Evolutionary conservation across 2,888 invertebrate species (phyloP).

Genomic region (Orchesellides sinensis): DNA sequence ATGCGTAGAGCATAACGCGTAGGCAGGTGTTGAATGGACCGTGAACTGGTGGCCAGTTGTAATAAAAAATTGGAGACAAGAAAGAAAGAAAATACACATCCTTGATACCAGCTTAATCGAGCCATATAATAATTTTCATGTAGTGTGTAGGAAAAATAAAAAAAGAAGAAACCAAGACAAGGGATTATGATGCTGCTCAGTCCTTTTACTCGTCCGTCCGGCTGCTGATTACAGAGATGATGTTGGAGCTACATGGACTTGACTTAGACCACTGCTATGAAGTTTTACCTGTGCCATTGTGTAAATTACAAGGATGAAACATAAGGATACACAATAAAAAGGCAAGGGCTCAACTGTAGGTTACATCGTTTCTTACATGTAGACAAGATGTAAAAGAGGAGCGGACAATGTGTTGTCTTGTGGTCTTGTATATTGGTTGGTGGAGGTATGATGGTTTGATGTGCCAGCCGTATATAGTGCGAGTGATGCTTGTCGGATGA

Average conservation of each 20-base stretch:
- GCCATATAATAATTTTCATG: constrained; percentile 25
- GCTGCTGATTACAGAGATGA: constrained; percentile 34
- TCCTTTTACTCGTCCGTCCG: background rate
- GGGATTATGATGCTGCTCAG: constrained; percentile 12
- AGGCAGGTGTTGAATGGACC: constrained; percentile 70
- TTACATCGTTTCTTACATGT: constrained; percentile 32
- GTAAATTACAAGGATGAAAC: constrained; percentile 42
- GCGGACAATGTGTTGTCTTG: constrained; percentile 29
- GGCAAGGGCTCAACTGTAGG: constrained; percentile 36
- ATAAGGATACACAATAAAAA: constrained; percentile 13
- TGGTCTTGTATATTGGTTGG: background rate
- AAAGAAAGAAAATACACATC: constrained; percentile 28
- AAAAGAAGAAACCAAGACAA: constrained; percentile 35
- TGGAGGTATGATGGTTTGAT: background rate
- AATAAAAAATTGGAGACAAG: constrained; percentile 55
- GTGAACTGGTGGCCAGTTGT: constrained; percentile 64
- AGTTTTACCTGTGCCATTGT: constrained; percentile 5
- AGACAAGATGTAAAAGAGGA: constrained; percentile 54
- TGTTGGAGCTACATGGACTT: background rate
- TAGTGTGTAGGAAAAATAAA: background rate
- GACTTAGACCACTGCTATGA: background rate
- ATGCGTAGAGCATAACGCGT: no score
- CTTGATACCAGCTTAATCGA: constrained; percentile 9
- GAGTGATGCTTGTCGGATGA: constrained; percentile 19
- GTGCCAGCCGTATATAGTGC: constrained; percentile 28